Evolutionary conservation across 2,797 vertebrate species (phyloP).

Genomic region (Pangasius krempfi): DNA sequence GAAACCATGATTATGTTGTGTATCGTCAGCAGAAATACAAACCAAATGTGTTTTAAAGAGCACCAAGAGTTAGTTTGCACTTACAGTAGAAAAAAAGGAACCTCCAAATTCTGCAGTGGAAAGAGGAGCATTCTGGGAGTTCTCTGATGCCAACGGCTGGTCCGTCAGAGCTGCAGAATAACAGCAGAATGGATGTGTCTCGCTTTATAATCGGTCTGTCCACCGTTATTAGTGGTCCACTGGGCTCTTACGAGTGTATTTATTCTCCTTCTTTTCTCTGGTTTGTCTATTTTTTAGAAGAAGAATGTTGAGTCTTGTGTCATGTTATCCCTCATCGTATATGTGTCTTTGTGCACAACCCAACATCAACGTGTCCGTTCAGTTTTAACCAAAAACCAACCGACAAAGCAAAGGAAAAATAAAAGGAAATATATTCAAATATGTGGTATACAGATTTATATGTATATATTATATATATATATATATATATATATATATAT

Average conservation of each 20-base stretch:
- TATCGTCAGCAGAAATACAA: conserved; percentile 12
- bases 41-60: conserved; percentile 27
- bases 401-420: conserved; percentile 15
- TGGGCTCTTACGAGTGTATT: background rate
- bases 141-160: conserved; percentile 17
- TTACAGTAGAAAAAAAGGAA: conserved; percentile 37
- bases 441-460: conserved; percentile 63
- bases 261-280: background rate
- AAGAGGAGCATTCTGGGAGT: conserved; percentile 20
- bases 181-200: background rate
- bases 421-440: conserved; percentile 66
- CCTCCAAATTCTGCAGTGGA: conserved; percentile 4
- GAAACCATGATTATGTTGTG: conserved; percentile 16
- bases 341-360: background rate
- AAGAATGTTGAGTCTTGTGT: background rate
- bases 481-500: conserved; percentile 61
- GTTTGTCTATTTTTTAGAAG: background rate
- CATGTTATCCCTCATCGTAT: background rate
- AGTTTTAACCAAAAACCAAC: conserved; percentile 44
- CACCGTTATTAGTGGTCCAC: background rate
- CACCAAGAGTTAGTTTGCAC: conserved; percentile 31
- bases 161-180: conserved; percentile 8
- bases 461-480: conserved; percentile 60
- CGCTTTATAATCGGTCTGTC: background rate
- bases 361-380: background rate